phyloP scores from a whole-genome alignment of 2,113 vertebrate genomes.

The Phylloscopus whistleri region DNA sequence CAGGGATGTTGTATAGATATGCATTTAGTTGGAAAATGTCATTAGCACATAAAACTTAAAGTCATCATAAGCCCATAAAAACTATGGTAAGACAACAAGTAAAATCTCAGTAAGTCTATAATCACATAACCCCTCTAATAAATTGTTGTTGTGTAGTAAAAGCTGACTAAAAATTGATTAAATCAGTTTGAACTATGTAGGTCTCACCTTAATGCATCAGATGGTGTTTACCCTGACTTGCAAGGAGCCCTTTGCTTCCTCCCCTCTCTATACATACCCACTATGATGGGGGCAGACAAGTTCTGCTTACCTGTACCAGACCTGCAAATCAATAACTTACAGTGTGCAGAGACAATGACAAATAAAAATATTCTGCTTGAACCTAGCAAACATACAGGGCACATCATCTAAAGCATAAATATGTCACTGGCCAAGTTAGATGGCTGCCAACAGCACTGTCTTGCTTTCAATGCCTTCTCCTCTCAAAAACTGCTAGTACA shows the following conservation, averaged over 20 bases:
- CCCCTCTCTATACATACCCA: neutral
- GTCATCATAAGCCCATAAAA: constrained; percentile 2
- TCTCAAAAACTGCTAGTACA: neutral
- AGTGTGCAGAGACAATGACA: neutral
- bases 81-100: neutral
- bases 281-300: neutral
- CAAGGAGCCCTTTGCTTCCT: neutral
- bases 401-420: neutral
- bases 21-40: neutral
- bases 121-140: constrained; percentile 19
- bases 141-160: constrained; percentile 30
- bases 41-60: constrained; percentile 13
- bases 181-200: neutral
- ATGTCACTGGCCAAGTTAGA: neutral
- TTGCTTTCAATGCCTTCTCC: neutral
- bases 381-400: neutral
- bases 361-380: neutral
- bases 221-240: neutral
- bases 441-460: neutral
- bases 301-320: neutral
- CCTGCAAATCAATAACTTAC: neutral
- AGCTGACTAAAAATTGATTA: constrained; percentile 48
- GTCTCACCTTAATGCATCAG: neutral
- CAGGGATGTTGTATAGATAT: neutral
- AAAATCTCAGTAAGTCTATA: neutral